A percentile compares a stretch with the other conserved stretches of the same genome.
Evolutionary conservation across 37 sponge, comb jelly and placozoan species (phyloP).

Genomic region (Geodia barretti): DNA sequence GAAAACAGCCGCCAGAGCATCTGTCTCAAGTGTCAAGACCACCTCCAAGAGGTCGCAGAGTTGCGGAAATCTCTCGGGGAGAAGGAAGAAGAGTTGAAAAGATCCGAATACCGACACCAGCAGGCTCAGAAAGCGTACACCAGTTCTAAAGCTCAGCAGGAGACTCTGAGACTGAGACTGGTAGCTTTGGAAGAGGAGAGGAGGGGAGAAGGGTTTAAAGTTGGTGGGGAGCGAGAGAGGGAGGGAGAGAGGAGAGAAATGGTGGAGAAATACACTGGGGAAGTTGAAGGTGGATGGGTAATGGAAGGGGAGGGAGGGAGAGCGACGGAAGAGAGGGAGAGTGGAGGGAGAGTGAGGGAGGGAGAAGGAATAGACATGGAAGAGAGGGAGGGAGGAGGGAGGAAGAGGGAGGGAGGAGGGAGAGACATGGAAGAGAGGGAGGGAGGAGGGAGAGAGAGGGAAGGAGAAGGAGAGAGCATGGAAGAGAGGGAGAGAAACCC

Average conservation of each 20-base stretch:
- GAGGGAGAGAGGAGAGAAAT: neutral
- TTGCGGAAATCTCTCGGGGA: neutral
- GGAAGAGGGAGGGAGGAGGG: too few species aligned
- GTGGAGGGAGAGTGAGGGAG: neutral
- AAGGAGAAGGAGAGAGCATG: neutral
- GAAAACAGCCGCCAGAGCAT: too few species aligned
- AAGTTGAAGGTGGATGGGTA: neutral
- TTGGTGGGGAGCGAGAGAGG: neutral
- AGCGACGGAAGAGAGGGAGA: neutral
- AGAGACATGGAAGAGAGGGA: neutral
- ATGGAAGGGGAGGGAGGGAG: neutral
- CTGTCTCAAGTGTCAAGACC: neutral
- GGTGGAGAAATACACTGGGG: neutral
- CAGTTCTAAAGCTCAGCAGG: neutral
- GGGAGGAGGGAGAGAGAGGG: neutral
- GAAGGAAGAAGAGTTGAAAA: neutral
- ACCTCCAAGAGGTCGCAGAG: neutral
- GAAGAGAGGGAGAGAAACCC: neutral
- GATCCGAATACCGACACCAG: conserved; percentile 7
- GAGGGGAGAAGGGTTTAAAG: neutral
- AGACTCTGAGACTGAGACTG: neutral
- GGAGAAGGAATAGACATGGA: neutral
- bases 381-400: neutral
- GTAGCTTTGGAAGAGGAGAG: neutral
- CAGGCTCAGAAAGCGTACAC: conserved; percentile 5